These are phyloP conservation scores for Dromaius novaehollandiae DNA, from an alignment of 2,113 vertebrate species.

Conservation along the genomic window DNA sequence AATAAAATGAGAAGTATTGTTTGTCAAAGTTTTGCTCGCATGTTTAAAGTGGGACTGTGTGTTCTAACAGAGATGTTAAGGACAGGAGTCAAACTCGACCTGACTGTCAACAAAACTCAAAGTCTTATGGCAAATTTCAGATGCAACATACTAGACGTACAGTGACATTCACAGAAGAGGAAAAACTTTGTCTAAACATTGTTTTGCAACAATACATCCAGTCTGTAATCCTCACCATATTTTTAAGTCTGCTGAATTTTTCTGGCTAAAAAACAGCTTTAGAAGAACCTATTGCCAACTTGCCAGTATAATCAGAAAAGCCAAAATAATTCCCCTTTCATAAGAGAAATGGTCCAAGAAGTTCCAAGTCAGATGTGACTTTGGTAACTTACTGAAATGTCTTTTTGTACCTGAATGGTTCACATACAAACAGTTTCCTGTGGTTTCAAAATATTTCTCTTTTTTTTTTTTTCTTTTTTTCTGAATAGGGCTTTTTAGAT, in stretches of 20 bases:
- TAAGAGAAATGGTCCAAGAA: not conserved
- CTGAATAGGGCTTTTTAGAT: not conserved
- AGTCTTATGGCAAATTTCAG: not conserved
- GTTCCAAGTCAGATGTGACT: not conserved
- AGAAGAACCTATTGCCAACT: not conserved
- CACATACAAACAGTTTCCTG: rapidly evolving
- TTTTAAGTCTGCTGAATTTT: not conserved
- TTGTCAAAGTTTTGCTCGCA: not conserved
- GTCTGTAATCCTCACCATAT: not conserved
- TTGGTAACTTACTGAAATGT: not conserved
- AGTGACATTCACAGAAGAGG: not conserved
- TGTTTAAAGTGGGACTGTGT: not conserved
- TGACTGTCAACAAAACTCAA: not conserved
- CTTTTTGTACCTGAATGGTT: not conserved
- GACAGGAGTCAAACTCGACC: not conserved
- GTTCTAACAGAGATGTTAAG: not conserved
- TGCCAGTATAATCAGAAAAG: not conserved
- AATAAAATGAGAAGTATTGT: not conserved
- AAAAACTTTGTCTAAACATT: not conserved
- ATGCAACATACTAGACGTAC: not conserved
- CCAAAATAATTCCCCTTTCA: not conserved
- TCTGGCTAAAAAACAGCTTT: not conserved
- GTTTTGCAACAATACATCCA: not conserved
- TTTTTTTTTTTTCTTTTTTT: not conserved
- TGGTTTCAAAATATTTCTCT: not conserved